A percentile compares a stretch with the other conserved stretches of the same genome.
Conservation (phyloP, 2,113 vertebrate species). For the Drymodes brunneopygia region DNA sequence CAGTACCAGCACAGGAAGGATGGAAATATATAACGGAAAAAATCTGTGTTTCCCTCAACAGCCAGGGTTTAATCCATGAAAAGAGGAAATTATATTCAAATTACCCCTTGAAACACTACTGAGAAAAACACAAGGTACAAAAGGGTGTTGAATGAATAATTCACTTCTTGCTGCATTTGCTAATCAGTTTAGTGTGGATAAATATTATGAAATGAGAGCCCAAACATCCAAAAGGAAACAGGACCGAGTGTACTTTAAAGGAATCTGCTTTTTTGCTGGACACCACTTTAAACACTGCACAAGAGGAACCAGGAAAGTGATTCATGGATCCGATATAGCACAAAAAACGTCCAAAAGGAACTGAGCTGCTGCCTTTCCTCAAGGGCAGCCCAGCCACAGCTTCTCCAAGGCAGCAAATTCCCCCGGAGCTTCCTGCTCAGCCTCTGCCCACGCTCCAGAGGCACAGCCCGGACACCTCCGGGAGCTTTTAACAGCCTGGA, state of each 20-base stretch:
- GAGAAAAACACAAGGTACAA: neutral
- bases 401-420: neutral
- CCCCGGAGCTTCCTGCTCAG: neutral
- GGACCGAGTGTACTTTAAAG: neutral
- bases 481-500: neutral
- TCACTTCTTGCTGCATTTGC: neutral
- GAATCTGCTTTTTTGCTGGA: neutral
- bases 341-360: neutral
- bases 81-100: neutral
- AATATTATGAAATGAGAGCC: neutral
- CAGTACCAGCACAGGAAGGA: neutral
- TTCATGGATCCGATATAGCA: neutral
- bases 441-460: neutral
- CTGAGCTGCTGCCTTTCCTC: neutral
- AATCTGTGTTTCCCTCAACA: neutral
- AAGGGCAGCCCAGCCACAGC: neutral
- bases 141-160: neutral
- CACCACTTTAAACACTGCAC: neutral
- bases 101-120: neutral
- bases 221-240: neutral
- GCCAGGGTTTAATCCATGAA: neutral
- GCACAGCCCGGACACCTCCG: neutral
- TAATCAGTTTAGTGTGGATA: neutral
- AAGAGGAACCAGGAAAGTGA: neutral
- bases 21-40: neutral